Conservation (phyloP, 2,113 vertebrate genomes). For the Ondatra zibethicus region DNA sequence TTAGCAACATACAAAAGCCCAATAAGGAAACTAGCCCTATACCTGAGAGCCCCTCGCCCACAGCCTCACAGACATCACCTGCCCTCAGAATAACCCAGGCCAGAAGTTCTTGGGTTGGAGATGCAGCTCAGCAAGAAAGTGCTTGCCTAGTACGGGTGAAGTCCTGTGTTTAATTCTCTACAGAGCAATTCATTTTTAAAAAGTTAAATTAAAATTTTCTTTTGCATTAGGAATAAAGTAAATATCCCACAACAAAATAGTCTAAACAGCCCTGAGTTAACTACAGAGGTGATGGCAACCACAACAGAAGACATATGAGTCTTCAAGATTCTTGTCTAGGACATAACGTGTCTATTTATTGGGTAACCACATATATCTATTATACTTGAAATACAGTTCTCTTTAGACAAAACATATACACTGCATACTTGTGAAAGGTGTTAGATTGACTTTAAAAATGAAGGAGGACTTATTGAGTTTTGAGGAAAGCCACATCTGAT, state of each 20-base stretch:
- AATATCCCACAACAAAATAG: background rate
- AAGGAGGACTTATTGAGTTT: background rate
- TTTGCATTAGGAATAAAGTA: slow-evolving; percentile 12
- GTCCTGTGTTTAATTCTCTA: background rate
- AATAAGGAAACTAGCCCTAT: slow-evolving; percentile 1
- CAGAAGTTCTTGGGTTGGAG: background rate
- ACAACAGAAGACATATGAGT: background rate
- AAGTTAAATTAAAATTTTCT: background rate
- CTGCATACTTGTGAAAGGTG: background rate
- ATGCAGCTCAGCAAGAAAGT: background rate
- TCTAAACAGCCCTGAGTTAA: background rate
- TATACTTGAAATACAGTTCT: background rate
- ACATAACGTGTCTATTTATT: background rate
- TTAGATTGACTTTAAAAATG: background rate
- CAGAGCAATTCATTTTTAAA: background rate
- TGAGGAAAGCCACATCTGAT: background rate
- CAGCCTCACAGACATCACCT: slow-evolving; percentile 14
- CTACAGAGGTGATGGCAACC: background rate
- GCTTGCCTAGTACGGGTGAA: background rate
- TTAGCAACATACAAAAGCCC: background rate
- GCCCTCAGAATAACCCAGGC: background rate
- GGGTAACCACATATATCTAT: background rate
- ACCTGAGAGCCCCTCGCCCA: background rate
- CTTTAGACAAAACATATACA: background rate
- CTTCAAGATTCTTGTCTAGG: background rate